Conservation (phyloP, 2,113 vertebrate genomes). For the Rhizomys pruinosus region DNA sequence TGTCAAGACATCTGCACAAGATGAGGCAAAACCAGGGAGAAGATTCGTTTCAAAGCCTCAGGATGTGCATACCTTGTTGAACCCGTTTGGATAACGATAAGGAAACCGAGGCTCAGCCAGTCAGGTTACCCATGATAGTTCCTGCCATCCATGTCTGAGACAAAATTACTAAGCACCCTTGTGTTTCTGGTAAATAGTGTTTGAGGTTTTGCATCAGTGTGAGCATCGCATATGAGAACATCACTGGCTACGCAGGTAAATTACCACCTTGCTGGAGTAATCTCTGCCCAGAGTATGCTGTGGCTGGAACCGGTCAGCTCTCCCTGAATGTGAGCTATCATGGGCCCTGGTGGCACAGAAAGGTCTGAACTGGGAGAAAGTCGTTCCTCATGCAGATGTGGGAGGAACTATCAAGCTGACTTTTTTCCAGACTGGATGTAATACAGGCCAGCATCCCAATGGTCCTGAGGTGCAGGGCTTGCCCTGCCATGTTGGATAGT, state of each 20-base stretch:
- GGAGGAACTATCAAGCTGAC: not conserved
- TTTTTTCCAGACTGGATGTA: not conserved
- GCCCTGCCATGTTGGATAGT: not conserved
- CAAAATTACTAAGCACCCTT: constrained; percentile 62
- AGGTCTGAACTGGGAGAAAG: not conserved
- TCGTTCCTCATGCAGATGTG: not conserved
- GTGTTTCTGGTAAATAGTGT: constrained; percentile 63
- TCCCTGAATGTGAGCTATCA: not conserved
- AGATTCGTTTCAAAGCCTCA: not conserved
- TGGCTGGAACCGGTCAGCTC: not conserved
- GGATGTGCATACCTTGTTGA: not conserved
- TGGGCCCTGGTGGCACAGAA: not conserved
- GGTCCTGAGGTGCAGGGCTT: not conserved
- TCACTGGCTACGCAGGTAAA: constrained; percentile 49
- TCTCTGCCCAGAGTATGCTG: not conserved
- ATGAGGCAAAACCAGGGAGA: not conserved
- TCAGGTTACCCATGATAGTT: not conserved
- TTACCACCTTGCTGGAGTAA: constrained; percentile 61
- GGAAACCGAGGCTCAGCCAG: constrained; percentile 51
- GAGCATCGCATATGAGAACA: not conserved
- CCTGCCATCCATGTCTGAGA: constrained; percentile 32
- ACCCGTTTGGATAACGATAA: constrained; percentile 37
- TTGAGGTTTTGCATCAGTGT: constrained; percentile 48
- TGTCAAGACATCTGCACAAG: not conserved
- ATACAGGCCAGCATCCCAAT: not conserved